phyloP scores from a whole-genome alignment of 1,140 invertebrate species.

The Harpegnathos saltator region DNA sequence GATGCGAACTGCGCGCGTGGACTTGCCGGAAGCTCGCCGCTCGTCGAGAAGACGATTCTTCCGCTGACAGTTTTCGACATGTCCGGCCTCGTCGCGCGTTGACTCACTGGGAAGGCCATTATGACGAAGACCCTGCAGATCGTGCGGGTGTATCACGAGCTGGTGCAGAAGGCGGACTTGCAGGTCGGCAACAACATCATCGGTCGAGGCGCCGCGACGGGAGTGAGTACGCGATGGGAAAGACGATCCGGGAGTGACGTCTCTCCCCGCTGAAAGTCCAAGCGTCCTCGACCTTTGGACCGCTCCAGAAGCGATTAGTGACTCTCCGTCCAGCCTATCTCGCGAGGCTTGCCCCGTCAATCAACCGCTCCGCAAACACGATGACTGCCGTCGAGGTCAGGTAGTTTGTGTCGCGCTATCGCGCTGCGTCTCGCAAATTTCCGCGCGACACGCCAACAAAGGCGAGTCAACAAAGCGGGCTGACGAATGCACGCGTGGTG shows the following conservation, averaged over 20 bases:
- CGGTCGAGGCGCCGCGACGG: slow-evolving; percentile 39
- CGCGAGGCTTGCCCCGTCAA: too few species aligned
- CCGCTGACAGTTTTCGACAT: slow-evolving; percentile 6
- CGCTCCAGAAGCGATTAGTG: too few species aligned
- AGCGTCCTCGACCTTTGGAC: too few species aligned
- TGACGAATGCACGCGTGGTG: too few species aligned
- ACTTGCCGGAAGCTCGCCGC: background rate
- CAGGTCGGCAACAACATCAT: slow-evolving; percentile 74
- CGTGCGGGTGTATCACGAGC: slow-evolving; percentile 70
- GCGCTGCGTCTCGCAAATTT: background rate
- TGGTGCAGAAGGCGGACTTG: slow-evolving; percentile 69
- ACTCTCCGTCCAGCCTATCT: too few species aligned
- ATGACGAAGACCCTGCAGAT: slow-evolving; percentile 72
- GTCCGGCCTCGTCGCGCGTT: background rate
- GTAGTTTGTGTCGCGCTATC: too few species aligned
- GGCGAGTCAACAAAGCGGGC: too few species aligned
- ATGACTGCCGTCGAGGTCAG: too few species aligned
- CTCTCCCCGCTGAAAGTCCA: too few species aligned
- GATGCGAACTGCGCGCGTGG: background rate
- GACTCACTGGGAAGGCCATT: slow-evolving; percentile 1
- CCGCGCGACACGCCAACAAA: too few species aligned
- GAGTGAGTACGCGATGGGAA: slow-evolving; percentile 66
- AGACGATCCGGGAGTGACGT: too few species aligned
- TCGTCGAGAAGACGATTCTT: slow-evolving; percentile 3
- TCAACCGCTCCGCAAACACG: too few species aligned